A percentile compares a stretch with the other conserved stretches of the same genome.
Evolutionary conservation across 1,140 invertebrate species (phyloP).

Genomic region (Ganaspis sp.): DNA sequence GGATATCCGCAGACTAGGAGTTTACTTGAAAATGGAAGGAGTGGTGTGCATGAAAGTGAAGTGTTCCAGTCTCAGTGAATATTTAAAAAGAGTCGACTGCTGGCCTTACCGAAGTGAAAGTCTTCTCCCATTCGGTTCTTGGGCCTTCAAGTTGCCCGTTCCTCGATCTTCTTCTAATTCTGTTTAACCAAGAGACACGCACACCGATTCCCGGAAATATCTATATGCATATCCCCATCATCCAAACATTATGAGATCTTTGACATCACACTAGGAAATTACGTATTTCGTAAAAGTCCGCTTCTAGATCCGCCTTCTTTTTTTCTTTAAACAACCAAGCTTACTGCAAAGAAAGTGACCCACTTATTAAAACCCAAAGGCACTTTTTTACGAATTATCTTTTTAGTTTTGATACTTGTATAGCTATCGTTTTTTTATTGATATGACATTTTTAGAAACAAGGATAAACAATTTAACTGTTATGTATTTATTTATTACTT

Average conservation of each 20-base stretch:
- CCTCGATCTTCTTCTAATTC: neutral
- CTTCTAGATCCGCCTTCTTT: neutral
- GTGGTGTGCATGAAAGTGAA: conserved; percentile 62
- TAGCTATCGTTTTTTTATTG: too few relatives aligned
- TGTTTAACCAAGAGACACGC: conserved; percentile 12
- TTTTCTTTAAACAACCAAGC: neutral
- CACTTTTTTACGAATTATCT: too few relatives aligned
- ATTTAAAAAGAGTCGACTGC: conserved; percentile 60
- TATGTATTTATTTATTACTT: too few relatives aligned
- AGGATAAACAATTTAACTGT: too few relatives aligned
- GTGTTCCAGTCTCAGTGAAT: conserved; percentile 55
- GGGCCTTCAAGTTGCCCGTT: conserved; percentile 6
- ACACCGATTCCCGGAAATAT: neutral
- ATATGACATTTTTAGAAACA: too few relatives aligned
- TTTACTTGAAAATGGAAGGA: conserved; percentile 6
- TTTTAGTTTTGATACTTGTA: too few relatives aligned
- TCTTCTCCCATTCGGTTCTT: conserved; percentile 40
- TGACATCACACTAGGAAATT: neutral
- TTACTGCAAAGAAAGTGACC: neutral
- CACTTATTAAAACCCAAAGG: too few relatives aligned
- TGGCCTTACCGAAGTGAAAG: conserved; percentile 65
- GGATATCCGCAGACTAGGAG: neutral
- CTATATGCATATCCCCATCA: neutral
- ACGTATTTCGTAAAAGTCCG: neutral
- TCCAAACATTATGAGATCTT: conserved; percentile 3